Conservation (phyloP, 2,888 invertebrate species). For the Leucophenga maculata region DNA sequence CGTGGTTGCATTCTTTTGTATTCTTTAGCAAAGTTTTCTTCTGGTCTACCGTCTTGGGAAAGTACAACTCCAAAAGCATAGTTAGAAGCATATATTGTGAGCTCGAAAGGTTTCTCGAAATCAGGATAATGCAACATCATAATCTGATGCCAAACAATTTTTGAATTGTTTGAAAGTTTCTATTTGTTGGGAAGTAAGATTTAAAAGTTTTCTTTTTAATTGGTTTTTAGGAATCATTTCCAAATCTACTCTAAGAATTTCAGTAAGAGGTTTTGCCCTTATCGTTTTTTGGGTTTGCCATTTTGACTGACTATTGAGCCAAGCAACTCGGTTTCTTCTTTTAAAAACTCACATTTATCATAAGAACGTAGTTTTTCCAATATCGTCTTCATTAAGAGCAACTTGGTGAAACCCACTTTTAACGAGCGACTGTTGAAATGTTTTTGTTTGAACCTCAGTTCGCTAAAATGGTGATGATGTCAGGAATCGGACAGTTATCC, state of each 20-base stretch:
- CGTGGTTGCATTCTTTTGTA: constrained; percentile 5
- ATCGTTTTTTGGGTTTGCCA: constrained; percentile 14
- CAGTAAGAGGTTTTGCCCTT: constrained; percentile 13
- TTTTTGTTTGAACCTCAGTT: too few species aligned
- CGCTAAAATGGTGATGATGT: too few species aligned
- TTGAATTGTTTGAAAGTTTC: constrained; percentile 5
- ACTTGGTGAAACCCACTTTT: too few species aligned
- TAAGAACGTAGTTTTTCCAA: too few species aligned
- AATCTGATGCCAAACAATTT: too few species aligned
- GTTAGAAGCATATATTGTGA: neutral
- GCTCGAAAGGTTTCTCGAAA: neutral
- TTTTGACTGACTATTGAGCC: neutral
- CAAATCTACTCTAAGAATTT: constrained; percentile 15
- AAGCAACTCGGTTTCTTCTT: neutral
- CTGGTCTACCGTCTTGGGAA: constrained; percentile 16
- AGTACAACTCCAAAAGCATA: constrained; percentile 8
- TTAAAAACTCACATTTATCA: constrained; percentile 11
- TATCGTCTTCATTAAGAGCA: too few species aligned
- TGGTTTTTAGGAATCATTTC: constrained; percentile 19
- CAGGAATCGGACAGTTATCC: too few species aligned
- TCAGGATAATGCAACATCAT: neutral
- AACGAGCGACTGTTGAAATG: too few species aligned
- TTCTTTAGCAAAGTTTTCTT: neutral
- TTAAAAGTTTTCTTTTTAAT: constrained; percentile 10
- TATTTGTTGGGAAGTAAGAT: constrained; percentile 3